phyloP scores from a whole-genome alignment of 2,113 vertebrate genomes.

The Recurvirostra avosetta region DNA sequence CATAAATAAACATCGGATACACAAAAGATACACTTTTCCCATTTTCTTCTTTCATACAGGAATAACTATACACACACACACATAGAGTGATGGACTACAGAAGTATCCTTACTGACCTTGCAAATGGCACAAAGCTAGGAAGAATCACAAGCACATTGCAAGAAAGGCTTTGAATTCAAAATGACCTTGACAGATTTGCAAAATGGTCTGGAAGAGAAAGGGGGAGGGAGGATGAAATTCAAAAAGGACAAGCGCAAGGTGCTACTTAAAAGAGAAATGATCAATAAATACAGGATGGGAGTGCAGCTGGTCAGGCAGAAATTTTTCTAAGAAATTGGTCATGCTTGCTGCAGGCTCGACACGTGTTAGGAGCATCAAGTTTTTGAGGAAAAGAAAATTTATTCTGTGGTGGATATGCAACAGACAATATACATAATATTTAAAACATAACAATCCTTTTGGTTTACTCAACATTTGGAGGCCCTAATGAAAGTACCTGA shows the following conservation, averaged over 20 bases:
- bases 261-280: neutral
- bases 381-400: neutral
- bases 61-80: neutral
- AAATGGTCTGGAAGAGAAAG: neutral
- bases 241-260: neutral
- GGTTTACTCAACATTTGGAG: neutral
- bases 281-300: neutral
- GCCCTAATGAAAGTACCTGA: neutral
- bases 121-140: neutral
- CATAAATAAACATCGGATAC: neutral
- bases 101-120: neutral
- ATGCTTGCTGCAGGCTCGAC: neutral
- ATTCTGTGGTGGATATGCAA: neutral
- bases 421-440: neutral
- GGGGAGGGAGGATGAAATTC: neutral
- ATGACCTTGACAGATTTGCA: neutral
- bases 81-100: neutral
- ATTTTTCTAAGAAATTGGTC: neutral
- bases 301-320: neutral
- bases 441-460: neutral
- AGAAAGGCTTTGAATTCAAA: constrained; percentile 2
- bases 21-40: neutral
- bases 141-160: neutral
- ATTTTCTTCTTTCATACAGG: neutral
- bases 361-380: neutral